Percentiles rank a stretch among this genome's conserved stretches.
These are phyloP conservation scores for Nerophis lumbriciformis DNA, from an alignment of 2,113 vertebrate genomes.

Conservation along the genomic window DNA sequence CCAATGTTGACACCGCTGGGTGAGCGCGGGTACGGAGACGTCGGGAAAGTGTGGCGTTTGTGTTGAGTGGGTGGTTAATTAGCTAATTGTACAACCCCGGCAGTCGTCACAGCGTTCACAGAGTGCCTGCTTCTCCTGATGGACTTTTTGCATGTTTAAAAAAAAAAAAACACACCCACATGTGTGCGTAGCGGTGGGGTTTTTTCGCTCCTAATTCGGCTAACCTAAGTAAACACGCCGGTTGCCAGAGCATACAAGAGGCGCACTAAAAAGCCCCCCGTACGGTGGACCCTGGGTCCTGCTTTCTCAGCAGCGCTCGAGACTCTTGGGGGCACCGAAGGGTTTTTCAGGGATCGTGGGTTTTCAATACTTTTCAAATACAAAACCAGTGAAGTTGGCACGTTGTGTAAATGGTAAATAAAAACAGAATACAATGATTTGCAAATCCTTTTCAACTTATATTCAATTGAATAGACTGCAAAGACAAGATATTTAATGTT, in stretches of 20 bases:
- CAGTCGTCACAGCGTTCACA: conserved; percentile 13
- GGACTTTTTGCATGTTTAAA: conserved; percentile 14
- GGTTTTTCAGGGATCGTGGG: conserved; percentile 43
- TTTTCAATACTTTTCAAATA: conserved; percentile 2
- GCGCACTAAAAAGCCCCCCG: conserved; percentile 38
- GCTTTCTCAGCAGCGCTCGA: conserved; percentile 62
- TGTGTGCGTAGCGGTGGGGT: conserved; percentile 26
- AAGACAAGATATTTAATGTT: too few species aligned
- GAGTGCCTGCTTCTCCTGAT: conserved; percentile 19
- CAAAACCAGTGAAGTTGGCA: neutral
- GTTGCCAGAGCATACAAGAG: conserved; percentile 62
- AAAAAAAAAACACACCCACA: conserved; percentile 1
- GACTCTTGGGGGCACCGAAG: conserved; percentile 52
- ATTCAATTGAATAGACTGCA: too few species aligned
- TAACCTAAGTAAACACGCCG: conserved; percentile 63
- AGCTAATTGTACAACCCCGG: neutral
- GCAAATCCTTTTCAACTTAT: too few species aligned
- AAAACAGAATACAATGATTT: too few species aligned
- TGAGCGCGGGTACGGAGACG: conserved; percentile 42
- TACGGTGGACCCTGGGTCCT: conserved; percentile 45
- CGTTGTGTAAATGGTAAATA: conserved; percentile 1
- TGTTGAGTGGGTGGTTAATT: neutral
- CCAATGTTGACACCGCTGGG: conserved; percentile 39
- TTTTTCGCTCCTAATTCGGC: conserved; percentile 39
- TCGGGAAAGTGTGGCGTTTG: conserved; percentile 15